Evolutionary conservation across 1,140 invertebrate genomes (phyloP), one percentile per base, ranked within the genome.

Genomic region (Schmidtea mediterranea): DNA sequence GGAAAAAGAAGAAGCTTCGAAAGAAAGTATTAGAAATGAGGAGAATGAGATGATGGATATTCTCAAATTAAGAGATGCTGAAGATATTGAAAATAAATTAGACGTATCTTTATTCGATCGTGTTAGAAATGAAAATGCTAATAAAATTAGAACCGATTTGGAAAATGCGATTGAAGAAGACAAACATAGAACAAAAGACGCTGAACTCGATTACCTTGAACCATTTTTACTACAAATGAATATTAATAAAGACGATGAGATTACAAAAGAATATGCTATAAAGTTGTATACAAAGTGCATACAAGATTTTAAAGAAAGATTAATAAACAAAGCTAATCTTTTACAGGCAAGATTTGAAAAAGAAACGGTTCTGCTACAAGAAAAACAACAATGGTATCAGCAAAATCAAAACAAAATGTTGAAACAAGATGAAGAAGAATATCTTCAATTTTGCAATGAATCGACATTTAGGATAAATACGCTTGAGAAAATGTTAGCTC

Each of bases 321-420:
- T 67, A 1, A 63, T 67, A 54, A 61, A 66, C 41, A 65, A 65
- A 51, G 66, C 66, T 22, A 67, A 68, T 55, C 56, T 67, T 15
- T 67, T 67, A 36, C 66, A 68, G 54, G 56, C 57, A 16, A 51
- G 66, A 49, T 68, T 62, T 61, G 66, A 68, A 54, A 63, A 66
- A 63, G 63, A 67, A 53, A 65, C 61, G 2, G 55, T 60, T 36
- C 59, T 62, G 37, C 53, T 68, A 36, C 58, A 63, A 55, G 62
- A 65, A 50, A 65, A 65, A 49, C 66, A 68, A 53, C 55, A 56
- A 5, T 67, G 65, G 65, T 67, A 66, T 53, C 65, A 68, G 48
- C 59, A 65, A 52, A 62, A 67, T 51, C 66, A 67, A 50, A 55
- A 67, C 16, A 59, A 57, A 16, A 65, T 67, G 62, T 55, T 55